Percentiles rank a stretch among this genome's conserved stretches.
Conservation (phyloP, 2,888 invertebrate species). For the Acleris cristana region DNA sequence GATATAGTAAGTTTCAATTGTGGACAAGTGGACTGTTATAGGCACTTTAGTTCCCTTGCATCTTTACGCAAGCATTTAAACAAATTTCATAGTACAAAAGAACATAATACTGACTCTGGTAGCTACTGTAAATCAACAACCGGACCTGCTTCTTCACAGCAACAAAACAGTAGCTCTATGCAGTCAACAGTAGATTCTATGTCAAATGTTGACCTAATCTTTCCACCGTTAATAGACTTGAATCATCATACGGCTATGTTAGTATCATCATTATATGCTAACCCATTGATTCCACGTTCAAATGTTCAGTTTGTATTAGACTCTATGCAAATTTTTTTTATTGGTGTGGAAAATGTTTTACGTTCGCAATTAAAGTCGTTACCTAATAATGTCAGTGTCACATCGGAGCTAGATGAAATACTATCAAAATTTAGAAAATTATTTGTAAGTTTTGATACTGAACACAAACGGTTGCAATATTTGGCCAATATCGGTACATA, state of each 20-base stretch:
- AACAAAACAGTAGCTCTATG: background rate
- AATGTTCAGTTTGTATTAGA: constrained; percentile 2
- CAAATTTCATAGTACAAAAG: constrained; percentile 11
- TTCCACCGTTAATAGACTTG: background rate
- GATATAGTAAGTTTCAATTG: constrained; percentile 11
- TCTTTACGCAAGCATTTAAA: constrained; percentile 13
- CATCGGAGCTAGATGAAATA: constrained; percentile 4
- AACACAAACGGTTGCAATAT: background rate
- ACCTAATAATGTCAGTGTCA: background rate
- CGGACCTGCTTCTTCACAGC: background rate
- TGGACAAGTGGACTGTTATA: constrained; percentile 14
- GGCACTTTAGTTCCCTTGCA: constrained; percentile 18
- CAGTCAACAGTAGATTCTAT: background rate
- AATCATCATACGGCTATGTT: constrained; percentile 10
- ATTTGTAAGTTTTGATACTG: background rate
- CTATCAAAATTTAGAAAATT: constrained; percentile 8
- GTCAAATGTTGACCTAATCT: background rate
- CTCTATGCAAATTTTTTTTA: background rate
- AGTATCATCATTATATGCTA: constrained; percentile 14
- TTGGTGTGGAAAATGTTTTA: background rate
- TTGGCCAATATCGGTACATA: background rate
- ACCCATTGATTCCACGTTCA: constrained; percentile 22
- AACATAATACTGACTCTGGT: background rate
- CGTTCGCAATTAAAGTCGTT: background rate
- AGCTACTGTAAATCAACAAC: background rate